Percentiles rank a stretch among this genome's conserved stretches.
phyloP scores from a whole-genome alignment of 2,113 vertebrate species.

The Gobio gobio region DNA sequence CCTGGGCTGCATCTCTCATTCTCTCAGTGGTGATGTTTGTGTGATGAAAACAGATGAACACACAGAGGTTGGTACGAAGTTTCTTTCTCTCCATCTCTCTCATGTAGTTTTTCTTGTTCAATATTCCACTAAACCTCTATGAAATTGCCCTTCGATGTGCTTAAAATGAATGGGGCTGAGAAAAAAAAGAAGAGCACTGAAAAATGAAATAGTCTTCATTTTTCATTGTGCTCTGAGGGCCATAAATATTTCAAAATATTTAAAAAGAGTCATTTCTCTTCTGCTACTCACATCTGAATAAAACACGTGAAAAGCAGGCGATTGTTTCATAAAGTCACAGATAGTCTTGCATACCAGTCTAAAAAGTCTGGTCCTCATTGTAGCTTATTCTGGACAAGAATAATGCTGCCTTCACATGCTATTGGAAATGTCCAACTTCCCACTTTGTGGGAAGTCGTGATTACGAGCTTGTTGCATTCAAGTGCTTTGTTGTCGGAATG shows the following conservation, averaged over 20 bases:
- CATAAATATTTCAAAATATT: conserved; percentile 74
- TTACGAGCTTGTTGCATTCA: too few relatives aligned
- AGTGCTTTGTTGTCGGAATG: too few relatives aligned
- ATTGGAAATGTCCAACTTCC: too few relatives aligned
- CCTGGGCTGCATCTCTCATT: too few relatives aligned
- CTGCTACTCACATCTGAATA: conserved; percentile 36
- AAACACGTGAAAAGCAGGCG: conserved; percentile 9
- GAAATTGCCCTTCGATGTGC: conserved; percentile 1
- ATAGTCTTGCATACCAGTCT: background rate
- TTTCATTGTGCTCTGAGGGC: conserved; percentile 63
- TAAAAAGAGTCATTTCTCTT: conserved; percentile 65
- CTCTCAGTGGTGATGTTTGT: background rate
- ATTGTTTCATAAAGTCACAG: background rate
- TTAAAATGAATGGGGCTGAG: conserved; percentile 35
- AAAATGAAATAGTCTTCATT: conserved; percentile 63
- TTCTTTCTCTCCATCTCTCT: conserved; percentile 12
- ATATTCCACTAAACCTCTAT: conserved; percentile 3
- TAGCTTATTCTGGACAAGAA: background rate
- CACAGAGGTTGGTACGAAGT: background rate
- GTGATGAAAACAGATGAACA: background rate
- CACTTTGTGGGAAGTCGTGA: too few relatives aligned
- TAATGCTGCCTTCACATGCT: too few relatives aligned
- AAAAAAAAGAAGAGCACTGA: conserved; percentile 48
- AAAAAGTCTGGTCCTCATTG: background rate
- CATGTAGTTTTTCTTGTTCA: conserved; percentile 18